Conservation (phyloP, 2,113 vertebrate genomes). For the Penelope pileata region DNA sequence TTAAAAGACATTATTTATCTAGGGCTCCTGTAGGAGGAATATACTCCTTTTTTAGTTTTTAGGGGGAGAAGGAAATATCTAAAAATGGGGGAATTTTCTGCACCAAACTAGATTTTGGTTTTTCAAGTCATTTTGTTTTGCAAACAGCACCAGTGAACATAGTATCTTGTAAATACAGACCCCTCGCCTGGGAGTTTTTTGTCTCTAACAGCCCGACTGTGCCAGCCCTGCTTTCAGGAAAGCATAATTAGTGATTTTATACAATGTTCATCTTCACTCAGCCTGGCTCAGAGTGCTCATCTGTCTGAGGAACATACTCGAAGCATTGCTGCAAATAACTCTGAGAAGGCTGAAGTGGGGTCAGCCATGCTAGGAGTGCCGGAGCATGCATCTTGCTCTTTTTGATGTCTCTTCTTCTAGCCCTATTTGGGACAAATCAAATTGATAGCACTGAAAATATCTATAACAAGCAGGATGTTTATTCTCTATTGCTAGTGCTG, state of each 20-base stretch:
- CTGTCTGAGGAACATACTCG: conserved; percentile 7
- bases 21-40: not conserved
- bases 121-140: not conserved
- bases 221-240: not conserved
- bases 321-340: conserved; percentile 9
- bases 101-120: not conserved
- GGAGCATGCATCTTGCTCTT: conserved; percentile 59
- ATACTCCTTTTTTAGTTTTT: not conserved
- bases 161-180: not conserved
- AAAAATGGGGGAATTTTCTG: not conserved
- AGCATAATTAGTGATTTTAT: conserved; percentile 47
- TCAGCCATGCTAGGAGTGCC: conserved; percentile 15
- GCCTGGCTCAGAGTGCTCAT: not conserved
- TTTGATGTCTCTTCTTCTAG: conserved; percentile 56
- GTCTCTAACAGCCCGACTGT: not conserved
- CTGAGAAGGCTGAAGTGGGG: conserved; percentile 54
- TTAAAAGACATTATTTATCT: not conserved
- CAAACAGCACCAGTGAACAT: not conserved
- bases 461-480: conserved; percentile 41
- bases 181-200: not conserved
- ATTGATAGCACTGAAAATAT: conserved; percentile 41
- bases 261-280: conserved; percentile 12
- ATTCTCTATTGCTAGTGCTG: not conserved
- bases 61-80: not conserved
- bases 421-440: conserved; percentile 47